Conservation (phyloP, 1,140 invertebrate genomes). For the Thereuonema tuberculata region DNA sequence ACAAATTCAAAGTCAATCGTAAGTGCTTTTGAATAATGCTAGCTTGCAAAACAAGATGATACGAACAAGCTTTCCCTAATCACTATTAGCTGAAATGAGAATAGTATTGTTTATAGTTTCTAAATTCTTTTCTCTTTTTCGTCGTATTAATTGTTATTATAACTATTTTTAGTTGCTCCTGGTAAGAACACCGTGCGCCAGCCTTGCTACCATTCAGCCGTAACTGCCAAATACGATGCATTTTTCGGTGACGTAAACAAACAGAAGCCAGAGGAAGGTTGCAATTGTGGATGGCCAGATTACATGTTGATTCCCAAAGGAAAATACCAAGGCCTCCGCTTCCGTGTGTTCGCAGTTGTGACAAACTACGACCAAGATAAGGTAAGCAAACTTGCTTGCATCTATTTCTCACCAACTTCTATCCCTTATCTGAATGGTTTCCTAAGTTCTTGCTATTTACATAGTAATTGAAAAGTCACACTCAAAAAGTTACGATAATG, state of each 20-base stretch:
- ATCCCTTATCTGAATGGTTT: too few relatives aligned
- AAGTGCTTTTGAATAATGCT: too few relatives aligned
- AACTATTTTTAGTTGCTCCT: constrained; percentile 11
- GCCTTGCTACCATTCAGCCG: constrained; percentile 12
- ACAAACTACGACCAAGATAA: constrained; percentile 28
- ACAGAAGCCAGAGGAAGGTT: constrained; percentile 25
- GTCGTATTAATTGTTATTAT: neutral
- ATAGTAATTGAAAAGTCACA: too few relatives aligned
- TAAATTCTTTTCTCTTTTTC: too few relatives aligned
- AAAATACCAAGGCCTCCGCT: constrained; percentile 32
- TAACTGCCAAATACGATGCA: constrained; percentile 11
- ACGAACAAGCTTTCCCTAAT: too few relatives aligned
- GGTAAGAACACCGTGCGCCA: constrained; percentile 10
- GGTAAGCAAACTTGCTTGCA: too few relatives aligned
- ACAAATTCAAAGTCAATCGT: constrained; percentile 40
- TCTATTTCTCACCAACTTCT: too few relatives aligned
- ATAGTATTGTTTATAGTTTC: too few relatives aligned
- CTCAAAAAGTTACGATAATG: too few relatives aligned
- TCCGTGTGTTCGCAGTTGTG: constrained; percentile 34
- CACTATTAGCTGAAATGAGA: too few relatives aligned
- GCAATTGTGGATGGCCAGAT: constrained; percentile 42
- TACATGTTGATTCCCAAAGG: constrained; percentile 44
- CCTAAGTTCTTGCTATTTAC: too few relatives aligned
- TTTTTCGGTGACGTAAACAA: constrained; percentile 5
- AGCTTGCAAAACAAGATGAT: too few relatives aligned